phyloP scores from a whole-genome alignment of 2,113 vertebrate genomes.

The Arothron firmamentum region DNA sequence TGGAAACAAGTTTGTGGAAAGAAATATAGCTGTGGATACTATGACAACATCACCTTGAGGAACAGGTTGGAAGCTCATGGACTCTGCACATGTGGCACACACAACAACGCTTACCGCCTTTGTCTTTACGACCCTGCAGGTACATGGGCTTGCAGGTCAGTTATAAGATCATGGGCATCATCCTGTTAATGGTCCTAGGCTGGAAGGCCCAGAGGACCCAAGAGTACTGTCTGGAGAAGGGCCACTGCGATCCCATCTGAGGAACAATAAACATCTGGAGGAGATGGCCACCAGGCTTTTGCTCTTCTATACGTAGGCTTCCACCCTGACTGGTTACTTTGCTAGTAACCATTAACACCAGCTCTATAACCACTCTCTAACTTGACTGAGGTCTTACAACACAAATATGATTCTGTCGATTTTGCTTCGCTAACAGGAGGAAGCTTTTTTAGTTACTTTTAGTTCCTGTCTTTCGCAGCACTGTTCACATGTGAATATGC shows the following conservation, averaged over 20 bases:
- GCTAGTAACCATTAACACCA: too few relatives aligned
- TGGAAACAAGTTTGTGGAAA: slow-evolving; percentile 79
- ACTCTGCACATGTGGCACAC: neutral
- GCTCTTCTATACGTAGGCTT: neutral
- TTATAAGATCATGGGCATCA: slow-evolving; percentile 82
- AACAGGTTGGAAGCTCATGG: slow-evolving; percentile 76
- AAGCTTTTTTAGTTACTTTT: too few relatives aligned
- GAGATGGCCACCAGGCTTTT: slow-evolving; percentile 26
- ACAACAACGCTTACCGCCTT: neutral
- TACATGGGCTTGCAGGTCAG: slow-evolving; percentile 88
- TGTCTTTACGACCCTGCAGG: slow-evolving; percentile 62
- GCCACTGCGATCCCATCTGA: slow-evolving; percentile 44
- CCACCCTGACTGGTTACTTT: neutral
- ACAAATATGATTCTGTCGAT: too few relatives aligned
- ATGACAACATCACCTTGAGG: slow-evolving; percentile 84
- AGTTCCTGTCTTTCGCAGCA: too few relatives aligned
- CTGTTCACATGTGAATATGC: too few relatives aligned
- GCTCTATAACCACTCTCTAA: too few relatives aligned
- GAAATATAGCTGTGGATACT: slow-evolving; percentile 84
- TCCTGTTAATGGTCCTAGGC: slow-evolving; percentile 78
- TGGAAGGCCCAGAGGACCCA: slow-evolving; percentile 87
- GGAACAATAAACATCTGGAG: slow-evolving; percentile 6
- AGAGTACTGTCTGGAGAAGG: slow-evolving; percentile 86
- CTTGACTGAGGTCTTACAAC: too few relatives aligned
- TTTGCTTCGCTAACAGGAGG: too few relatives aligned